phyloP scores from a whole-genome alignment of 2,888 invertebrate genomes.

The Epinotia demarniana region DNA sequence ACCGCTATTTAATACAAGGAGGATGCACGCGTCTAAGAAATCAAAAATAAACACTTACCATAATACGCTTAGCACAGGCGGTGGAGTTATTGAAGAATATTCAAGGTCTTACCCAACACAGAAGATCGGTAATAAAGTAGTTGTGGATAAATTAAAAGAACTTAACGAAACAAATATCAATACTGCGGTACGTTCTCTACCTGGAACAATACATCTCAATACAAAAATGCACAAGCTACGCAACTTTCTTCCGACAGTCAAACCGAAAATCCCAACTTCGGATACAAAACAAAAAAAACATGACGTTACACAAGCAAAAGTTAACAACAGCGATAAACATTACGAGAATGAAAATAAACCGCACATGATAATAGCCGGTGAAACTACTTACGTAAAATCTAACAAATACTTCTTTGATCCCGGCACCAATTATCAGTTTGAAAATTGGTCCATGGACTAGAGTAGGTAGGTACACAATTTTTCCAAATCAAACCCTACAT shows the following conservation, averaged over 20 bases:
- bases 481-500: neutral
- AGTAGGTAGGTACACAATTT: neutral
- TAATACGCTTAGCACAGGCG: neutral
- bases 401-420: conserved; percentile 32
- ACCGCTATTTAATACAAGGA: conserved; percentile 48
- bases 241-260: neutral
- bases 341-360: neutral
- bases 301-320: no score
- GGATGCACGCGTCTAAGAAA: neutral
- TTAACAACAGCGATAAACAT: neutral
- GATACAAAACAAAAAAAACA: neutral
- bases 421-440: neutral
- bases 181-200: neutral
- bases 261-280: neutral
- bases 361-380: conserved; percentile 4
- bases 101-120: neutral
- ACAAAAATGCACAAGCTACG: neutral
- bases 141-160: neutral
- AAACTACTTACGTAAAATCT: conserved; percentile 1
- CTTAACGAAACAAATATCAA: neutral
- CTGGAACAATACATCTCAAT: neutral
- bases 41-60: neutral
- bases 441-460: conserved; percentile 11
- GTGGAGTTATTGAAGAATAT: neutral
- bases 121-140: neutral